Evolutionary conservation across 2,888 invertebrate species (phyloP), one percentile per base, ranked within the genome.

Genomic region (Pristionchus japonicus): DNA sequence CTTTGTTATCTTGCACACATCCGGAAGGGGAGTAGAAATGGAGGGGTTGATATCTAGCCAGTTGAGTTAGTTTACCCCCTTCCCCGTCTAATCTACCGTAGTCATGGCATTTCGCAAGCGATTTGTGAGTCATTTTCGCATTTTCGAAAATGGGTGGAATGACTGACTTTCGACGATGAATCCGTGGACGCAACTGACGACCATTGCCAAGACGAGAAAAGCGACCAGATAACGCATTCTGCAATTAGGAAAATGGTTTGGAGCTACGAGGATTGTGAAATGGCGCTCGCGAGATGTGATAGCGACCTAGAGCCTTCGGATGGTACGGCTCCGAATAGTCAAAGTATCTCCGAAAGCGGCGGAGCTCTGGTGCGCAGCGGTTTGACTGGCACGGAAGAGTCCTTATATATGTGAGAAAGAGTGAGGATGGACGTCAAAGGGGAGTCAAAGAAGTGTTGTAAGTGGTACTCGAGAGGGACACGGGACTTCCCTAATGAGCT

Each of bases 81-180:
- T 17, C 7, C 23, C 64, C 67, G 20, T 43, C n/a, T 9, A 11
- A 77, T 47, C 77, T 47, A 77, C 77, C 77, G 77, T 77, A 77
- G 13, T 74, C 40, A 74, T 77, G 77, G 77, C 77, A 43, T 77
- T 77, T 77, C 77, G 77, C 7, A 77, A 77, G 77, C 77, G 77
- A 40, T 40, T 77, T 27, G 77, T 77, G 43, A 77, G 77, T 77
- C 7, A 40, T 77, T 77, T 77, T 2, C 23, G 9, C 47, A 3
- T 11, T 43, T 77, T 77, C 34, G n/a, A 40, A 6, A 40, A 40
- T 17, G 0, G 17, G 20, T 27, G 27, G 23, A 40, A 40, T 74
- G 11, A 77, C 77, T 77, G n/a, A 77, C 77, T 77, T n/a, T 77
- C 77, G 13, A 77, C 77, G 27, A 77, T 43, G 77, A 47, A 77